These are phyloP conservation scores for Cheilosia urbana DNA, from an alignment of 2,888 invertebrate genomes.

Conservation along the genomic window DNA sequence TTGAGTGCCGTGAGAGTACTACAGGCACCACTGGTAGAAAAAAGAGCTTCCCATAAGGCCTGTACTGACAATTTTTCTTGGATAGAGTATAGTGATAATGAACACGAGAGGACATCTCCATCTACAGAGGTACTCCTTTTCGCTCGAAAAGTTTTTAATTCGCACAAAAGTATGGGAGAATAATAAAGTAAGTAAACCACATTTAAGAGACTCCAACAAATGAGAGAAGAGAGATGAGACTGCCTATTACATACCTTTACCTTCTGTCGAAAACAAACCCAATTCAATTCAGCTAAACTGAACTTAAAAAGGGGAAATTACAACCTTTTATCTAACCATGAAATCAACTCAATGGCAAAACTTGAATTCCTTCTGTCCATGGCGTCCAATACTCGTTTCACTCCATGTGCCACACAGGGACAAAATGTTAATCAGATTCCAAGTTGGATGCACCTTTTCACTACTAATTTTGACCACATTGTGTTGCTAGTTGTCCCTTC, in stretches of 20 bases:
- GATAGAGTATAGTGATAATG: background rate
- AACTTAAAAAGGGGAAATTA: slow-evolving; percentile 61
- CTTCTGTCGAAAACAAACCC: slow-evolving; percentile 39
- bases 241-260: slow-evolving; percentile 32
- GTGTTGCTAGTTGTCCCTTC: slow-evolving; percentile 67
- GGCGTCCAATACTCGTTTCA: slow-evolving; percentile 24
- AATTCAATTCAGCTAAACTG: slow-evolving; percentile 5
- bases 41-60: too few species aligned
- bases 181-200: slow-evolving; percentile 15
- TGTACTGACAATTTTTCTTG: too few species aligned
- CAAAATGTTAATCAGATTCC: slow-evolving; percentile 74
- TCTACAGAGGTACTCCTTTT: slow-evolving; percentile 19
- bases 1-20: too few species aligned
- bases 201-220: slow-evolving; percentile 38
- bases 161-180: background rate
- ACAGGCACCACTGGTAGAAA: too few species aligned
- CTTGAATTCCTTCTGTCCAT: slow-evolving; percentile 62
- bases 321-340: slow-evolving; percentile 61
- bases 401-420: slow-evolving; percentile 31
- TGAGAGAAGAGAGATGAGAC: slow-evolving; percentile 27
- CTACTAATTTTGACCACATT: slow-evolving; percentile 75
- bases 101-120: background rate
- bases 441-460: slow-evolving; percentile 75
- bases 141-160: slow-evolving; percentile 25
- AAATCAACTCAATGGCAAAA: slow-evolving; percentile 57